Evolutionary conservation across 2,888 invertebrate genomes (phyloP).

Genomic region (Eupithecia insigniata): DNA sequence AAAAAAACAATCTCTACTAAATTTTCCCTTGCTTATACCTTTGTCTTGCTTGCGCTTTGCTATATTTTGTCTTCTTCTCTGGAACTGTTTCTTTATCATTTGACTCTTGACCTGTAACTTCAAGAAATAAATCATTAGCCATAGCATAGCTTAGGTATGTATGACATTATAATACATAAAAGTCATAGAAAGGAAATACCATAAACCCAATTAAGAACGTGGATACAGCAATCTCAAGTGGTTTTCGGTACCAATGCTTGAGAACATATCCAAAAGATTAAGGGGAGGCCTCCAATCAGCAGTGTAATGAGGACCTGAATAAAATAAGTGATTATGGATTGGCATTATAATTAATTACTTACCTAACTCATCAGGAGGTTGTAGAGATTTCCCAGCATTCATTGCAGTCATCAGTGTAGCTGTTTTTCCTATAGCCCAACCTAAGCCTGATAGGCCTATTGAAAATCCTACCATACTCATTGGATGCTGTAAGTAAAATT

Average conservation of each 20-base stretch:
- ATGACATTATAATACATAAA: neutral
- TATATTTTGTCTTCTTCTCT: constrained; percentile 83
- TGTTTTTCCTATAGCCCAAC: constrained; percentile 87
- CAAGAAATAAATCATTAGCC: constrained; percentile 2
- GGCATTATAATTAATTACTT: constrained; percentile 32
- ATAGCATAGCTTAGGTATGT: too few relatives aligned
- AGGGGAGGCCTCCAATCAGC: neutral
- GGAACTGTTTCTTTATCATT: constrained; percentile 68
- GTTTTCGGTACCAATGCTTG: neutral
- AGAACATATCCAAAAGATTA: neutral
- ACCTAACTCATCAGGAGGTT: constrained; percentile 79
- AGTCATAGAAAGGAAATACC: neutral
- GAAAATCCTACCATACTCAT: constrained; percentile 88
- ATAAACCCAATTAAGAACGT: neutral
- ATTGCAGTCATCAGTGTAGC: constrained; percentile 69
- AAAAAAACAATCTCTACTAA: constrained; percentile 65
- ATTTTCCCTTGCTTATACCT: constrained; percentile 90
- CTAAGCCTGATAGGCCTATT: constrained; percentile 86
- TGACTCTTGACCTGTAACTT: constrained; percentile 62
- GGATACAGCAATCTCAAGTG: neutral
- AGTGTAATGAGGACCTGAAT: neutral
- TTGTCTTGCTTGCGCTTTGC: constrained; percentile 90
- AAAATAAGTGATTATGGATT: neutral
- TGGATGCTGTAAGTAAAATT: constrained; percentile 85
- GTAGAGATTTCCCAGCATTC: constrained; percentile 74